Evolutionary conservation across 2,888 invertebrate species (phyloP).

Genomic region (Drosophila stalkeri): DNA sequence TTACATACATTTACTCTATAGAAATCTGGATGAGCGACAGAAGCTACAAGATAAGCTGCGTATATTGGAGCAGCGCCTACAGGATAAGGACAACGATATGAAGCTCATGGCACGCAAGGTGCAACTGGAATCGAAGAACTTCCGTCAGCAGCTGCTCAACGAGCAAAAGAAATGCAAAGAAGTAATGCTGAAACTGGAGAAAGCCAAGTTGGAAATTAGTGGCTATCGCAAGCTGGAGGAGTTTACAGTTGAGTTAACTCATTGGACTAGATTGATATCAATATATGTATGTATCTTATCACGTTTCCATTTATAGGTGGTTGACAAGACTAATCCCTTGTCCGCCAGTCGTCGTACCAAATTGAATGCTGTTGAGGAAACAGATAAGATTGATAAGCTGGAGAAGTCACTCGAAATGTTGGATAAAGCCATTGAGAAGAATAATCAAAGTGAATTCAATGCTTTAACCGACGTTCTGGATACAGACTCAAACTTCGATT

Average conservation of each 20-base stretch:
- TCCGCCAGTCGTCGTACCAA: constrained; percentile 59
- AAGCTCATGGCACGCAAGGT: constrained; percentile 89
- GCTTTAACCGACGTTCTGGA: constrained; percentile 67
- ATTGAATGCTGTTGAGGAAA: constrained; percentile 53
- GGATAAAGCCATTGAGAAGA: constrained; percentile 74
- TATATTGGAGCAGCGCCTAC: constrained; percentile 86
- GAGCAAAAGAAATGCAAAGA: constrained; percentile 91
- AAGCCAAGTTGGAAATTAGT: constrained; percentile 79
- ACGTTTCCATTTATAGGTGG: background rate
- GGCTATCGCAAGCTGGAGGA: constrained; percentile 83
- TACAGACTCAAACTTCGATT: constrained; percentile 55
- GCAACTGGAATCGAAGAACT: constrained; percentile 90
- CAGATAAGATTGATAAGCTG: constrained; percentile 69
- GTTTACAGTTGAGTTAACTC: constrained; percentile 62
- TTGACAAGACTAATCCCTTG: constrained; percentile 62
- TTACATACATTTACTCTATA: constrained; percentile 58
- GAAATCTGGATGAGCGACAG: constrained; percentile 90
- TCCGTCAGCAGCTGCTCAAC: constrained; percentile 89
- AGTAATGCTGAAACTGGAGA: constrained; percentile 88
- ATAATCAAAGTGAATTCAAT: constrained; percentile 61
- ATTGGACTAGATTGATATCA: background rate
- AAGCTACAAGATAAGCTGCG: constrained; percentile 89
- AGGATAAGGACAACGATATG: constrained; percentile 88
- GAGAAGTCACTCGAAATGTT: constrained; percentile 70
- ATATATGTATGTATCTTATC: background rate